Conservation (phyloP, 1,140 invertebrate genomes). For the Lasioglossum albipes region DNA sequence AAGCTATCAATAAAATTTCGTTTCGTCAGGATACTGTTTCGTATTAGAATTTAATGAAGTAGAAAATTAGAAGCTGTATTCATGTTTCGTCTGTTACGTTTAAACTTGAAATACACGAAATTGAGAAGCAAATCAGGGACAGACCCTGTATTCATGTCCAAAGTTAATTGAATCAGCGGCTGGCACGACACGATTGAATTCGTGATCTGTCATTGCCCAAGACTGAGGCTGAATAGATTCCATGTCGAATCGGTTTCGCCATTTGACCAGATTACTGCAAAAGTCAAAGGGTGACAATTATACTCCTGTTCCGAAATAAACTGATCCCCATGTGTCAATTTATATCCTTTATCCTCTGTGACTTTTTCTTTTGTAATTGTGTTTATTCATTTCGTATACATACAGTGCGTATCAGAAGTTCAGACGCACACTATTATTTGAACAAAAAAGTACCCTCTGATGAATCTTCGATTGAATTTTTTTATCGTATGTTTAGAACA, state of each 20-base stretch:
- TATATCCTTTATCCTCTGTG: too few relatives aligned
- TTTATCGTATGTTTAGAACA: too few relatives aligned
- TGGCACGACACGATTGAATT: slow-evolving; percentile 37
- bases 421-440: too few relatives aligned
- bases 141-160: background rate
- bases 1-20: background rate
- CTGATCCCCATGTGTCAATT: too few relatives aligned
- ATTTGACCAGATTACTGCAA: background rate
- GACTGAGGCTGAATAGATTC: slow-evolving; percentile 35
- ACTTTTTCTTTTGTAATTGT: too few relatives aligned
- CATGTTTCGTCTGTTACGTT: background rate
- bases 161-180: slow-evolving; percentile 31
- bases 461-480: too few relatives aligned
- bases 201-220: slow-evolving; percentile 33
- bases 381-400: too few relatives aligned
- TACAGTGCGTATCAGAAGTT: too few relatives aligned
- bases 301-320: background rate
- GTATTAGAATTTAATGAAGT: background rate
- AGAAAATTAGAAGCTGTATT: background rate
- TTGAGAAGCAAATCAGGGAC: slow-evolving; percentile 21
- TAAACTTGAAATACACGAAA: background rate
- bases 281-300: background rate
- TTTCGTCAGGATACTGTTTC: background rate
- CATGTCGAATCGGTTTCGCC: slow-evolving; percentile 22
- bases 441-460: too few relatives aligned